phyloP scores from a whole-genome alignment of 2,797 vertebrate genomes.

The Thamnophis elegans region DNA sequence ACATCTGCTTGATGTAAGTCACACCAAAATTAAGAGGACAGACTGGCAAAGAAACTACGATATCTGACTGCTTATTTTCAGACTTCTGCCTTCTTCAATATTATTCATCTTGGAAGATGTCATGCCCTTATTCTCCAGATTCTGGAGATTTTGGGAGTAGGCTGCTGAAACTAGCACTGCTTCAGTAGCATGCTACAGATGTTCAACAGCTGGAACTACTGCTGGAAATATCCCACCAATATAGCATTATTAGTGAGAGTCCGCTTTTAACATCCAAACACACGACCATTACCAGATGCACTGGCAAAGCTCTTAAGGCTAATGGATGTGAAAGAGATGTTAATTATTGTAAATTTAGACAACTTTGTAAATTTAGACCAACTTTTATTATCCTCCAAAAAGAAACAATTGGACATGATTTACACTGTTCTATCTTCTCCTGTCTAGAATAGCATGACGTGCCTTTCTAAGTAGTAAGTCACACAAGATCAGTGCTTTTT shows the following conservation, averaged over 20 bases:
- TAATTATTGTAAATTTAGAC: not conserved
- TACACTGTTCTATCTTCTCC: not conserved
- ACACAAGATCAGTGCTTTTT: not conserved
- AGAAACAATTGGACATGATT: not conserved
- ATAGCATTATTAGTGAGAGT: not conserved
- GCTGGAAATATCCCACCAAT: not conserved
- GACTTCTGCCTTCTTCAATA: not conserved
- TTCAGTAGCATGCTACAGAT: not conserved
- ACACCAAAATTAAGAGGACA: not conserved
- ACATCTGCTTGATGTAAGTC: not conserved
- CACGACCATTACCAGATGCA: not conserved
- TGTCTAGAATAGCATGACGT: not conserved
- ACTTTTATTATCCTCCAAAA: not conserved
- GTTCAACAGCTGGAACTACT: not conserved
- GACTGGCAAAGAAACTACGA: not conserved
- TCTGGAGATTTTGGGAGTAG: not conserved
- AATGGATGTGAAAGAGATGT: not conserved
- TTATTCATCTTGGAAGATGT: not conserved
- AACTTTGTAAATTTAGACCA: not conserved
- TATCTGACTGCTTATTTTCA: not conserved
- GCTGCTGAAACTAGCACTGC: not conserved
- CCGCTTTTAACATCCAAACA: not conserved
- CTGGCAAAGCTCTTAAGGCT: not conserved
- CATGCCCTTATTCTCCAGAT: not conserved
- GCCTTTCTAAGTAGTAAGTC: not conserved